Percentiles rank a stretch among this genome's conserved stretches.
These are phyloP conservation scores for Apocheima hispidaria DNA, from an alignment of 2,888 invertebrate species.

Conservation along the genomic window DNA sequence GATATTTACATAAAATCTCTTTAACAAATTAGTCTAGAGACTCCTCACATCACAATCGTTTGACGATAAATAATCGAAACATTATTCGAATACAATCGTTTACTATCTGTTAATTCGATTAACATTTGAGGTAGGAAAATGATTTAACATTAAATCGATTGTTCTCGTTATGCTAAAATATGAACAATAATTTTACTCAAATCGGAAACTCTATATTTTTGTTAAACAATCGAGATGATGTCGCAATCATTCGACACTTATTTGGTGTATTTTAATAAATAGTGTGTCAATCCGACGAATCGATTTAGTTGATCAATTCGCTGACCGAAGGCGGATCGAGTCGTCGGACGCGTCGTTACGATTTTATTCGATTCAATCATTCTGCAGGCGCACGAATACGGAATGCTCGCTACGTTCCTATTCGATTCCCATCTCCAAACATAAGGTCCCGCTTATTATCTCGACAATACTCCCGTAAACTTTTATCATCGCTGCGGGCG, in stretches of 20 bases:
- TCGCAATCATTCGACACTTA: neutral
- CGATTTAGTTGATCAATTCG: conserved; percentile 41
- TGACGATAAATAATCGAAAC: conserved; percentile 24
- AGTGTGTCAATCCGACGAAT: conserved; percentile 14
- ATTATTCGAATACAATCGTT: conserved; percentile 26
- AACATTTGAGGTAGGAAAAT: conserved; percentile 31
- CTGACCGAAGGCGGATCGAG: conserved; percentile 44
- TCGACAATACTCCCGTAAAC: too few relatives aligned
- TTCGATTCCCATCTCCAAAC: too few relatives aligned
- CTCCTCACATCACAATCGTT: conserved; percentile 36
- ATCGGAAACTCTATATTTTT: neutral
- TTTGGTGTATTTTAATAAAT: conserved; percentile 2
- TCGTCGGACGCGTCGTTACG: conserved; percentile 19
- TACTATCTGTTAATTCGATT: conserved; percentile 25
- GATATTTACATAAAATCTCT: conserved; percentile 52
- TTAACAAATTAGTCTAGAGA: conserved; percentile 37
- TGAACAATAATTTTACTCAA: conserved; percentile 2
- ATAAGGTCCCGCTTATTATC: too few relatives aligned
- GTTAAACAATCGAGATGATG: conserved; percentile 6
- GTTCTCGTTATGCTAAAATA: neutral
- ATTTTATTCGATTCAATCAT: conserved; percentile 5
- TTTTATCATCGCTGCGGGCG: too few relatives aligned
- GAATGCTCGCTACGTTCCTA: too few relatives aligned
- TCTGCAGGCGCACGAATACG: too few relatives aligned
- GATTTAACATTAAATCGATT: conserved; percentile 9